These are phyloP conservation scores for Bucco capensis DNA, from an alignment of 2,113 vertebrate species.

Conservation along the genomic window DNA sequence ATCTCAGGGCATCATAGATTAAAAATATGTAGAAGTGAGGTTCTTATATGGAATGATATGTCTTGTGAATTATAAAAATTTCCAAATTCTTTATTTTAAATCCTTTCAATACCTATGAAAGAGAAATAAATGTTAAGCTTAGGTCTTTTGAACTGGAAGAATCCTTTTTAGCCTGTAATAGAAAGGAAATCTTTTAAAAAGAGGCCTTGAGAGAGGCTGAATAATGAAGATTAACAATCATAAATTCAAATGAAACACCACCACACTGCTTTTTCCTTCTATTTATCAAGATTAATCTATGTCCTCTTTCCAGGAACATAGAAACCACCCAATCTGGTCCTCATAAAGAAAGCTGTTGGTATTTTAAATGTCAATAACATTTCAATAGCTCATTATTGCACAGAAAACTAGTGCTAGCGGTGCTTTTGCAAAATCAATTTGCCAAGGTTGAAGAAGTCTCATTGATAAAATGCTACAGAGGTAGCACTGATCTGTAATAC, in stretches of 20 bases:
- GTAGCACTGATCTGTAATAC: rapidly evolving
- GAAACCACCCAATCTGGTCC: neutral
- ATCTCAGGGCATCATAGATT: neutral
- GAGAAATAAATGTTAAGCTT: neutral
- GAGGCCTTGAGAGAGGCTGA: neutral
- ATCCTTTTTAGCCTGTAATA: neutral
- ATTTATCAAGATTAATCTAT: neutral
- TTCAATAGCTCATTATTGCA: neutral
- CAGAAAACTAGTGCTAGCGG: neutral
- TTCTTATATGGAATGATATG: neutral
- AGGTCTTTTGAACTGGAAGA: neutral
- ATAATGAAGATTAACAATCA: neutral
- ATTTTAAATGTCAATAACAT: neutral
- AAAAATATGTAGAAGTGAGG: neutral
- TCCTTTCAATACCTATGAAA: neutral
- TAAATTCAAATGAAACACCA: neutral
- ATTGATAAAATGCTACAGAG: neutral
- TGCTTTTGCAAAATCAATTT: neutral
- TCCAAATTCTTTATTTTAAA: neutral
- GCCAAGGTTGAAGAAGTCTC: neutral
- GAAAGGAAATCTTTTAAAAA: neutral
- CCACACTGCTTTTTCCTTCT: neutral
- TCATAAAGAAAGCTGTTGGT: neutral
- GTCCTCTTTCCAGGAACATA: neutral
- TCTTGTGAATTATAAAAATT: neutral